Percentiles rank a stretch among this genome's conserved stretches.
Evolutionary conservation across 2,888 invertebrate genomes (phyloP).

Genomic region (Norana najaformis): DNA sequence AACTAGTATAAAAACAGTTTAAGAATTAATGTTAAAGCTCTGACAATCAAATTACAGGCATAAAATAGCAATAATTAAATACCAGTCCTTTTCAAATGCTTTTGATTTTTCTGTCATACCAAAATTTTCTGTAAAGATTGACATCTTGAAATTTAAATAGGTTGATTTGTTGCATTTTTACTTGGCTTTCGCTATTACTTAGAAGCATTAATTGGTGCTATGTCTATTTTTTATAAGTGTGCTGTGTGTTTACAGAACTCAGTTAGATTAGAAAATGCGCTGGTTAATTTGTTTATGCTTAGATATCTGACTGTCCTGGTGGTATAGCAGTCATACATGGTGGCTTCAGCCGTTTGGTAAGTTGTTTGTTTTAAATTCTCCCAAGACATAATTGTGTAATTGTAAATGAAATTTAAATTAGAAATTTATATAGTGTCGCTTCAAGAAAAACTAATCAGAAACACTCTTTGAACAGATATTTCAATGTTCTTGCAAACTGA

Average conservation of each 20-base stretch:
- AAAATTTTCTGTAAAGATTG: neutral
- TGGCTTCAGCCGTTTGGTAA: conserved; percentile 80
- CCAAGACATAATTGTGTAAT: neutral
- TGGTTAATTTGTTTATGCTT: conserved; percentile 31
- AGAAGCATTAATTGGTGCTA: neutral
- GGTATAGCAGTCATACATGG: conserved; percentile 81
- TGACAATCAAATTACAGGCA: neutral
- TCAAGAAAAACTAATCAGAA: neutral
- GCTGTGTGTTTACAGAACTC: too few species aligned
- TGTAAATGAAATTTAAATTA: neutral
- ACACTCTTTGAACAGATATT: neutral
- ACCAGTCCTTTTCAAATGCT: neutral
- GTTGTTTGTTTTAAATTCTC: conserved; percentile 42
- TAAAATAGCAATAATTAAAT: neutral
- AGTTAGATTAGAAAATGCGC: too few species aligned
- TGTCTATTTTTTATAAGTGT: neutral
- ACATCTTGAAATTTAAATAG: neutral
- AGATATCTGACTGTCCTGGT: conserved; percentile 79
- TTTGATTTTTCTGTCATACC: neutral
- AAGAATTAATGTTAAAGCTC: neutral
- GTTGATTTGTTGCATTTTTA: neutral
- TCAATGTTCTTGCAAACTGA: too few species aligned
- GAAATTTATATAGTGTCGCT: neutral
- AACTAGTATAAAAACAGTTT: neutral
- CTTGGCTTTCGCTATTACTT: neutral